phyloP scores from a whole-genome alignment of 2,797 vertebrate genomes.

The Pangasius macronema region DNA sequence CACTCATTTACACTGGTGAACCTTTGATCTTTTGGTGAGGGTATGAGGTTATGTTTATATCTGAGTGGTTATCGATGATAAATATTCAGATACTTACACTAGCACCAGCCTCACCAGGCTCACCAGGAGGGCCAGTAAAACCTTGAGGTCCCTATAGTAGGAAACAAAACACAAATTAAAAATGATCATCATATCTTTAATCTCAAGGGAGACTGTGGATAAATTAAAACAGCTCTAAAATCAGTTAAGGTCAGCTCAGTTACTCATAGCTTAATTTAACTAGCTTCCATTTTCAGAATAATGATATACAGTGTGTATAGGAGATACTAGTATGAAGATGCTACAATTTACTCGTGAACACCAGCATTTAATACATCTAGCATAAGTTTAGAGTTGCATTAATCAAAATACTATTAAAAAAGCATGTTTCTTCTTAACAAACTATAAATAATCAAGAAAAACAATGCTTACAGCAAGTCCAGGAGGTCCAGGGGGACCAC shows the following conservation, averaged over 20 bases:
- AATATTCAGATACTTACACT: slow-evolving; percentile 81
- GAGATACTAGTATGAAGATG: background rate
- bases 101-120: slow-evolving; percentile 91
- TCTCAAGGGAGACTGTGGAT: background rate
- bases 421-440: background rate
- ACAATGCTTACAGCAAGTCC: slow-evolving; percentile 85
- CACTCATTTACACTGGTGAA: background rate
- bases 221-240: background rate
- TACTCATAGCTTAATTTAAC: background rate
- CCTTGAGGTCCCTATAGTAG: slow-evolving; percentile 90
- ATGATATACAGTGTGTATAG: background rate
- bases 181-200: background rate
- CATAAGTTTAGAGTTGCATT: background rate
- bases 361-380: background rate
- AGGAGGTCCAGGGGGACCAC: slow-evolving; percentile 87
- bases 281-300: background rate
- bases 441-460: background rate
- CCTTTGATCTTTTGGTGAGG: slow-evolving; percentile 2
- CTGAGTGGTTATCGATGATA: background rate
- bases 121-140: slow-evolving; percentile 95
- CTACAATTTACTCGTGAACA: background rate
- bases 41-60: slow-evolving; percentile 9
- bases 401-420: background rate
- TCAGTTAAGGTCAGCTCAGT: background rate
- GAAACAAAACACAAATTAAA: slow-evolving; percentile 37